phyloP scores from a whole-genome alignment of 2,113 vertebrate genomes.

The Antigone vipio region DNA sequence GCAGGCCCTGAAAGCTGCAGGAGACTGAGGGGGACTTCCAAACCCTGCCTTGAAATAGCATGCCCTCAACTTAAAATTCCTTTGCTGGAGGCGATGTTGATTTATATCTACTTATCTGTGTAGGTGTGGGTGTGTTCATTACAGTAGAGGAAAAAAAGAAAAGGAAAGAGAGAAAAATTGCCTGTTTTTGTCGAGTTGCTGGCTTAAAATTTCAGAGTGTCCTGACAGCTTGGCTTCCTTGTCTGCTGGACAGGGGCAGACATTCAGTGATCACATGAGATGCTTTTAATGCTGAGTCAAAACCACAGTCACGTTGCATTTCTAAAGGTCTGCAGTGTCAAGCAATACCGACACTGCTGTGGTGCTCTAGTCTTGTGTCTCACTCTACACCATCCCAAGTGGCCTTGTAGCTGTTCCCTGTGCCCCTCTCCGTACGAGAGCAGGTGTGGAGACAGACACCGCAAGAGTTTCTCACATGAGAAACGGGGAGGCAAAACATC shows the following conservation, averaged over 20 bases:
- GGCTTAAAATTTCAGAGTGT: neutral
- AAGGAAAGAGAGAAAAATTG: rapidly evolving
- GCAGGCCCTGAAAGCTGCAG: neutral
- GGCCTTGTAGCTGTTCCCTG: too few species aligned
- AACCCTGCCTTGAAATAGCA: neutral
- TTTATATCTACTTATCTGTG: neutral
- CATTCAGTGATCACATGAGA: rapidly evolving
- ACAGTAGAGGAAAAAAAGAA: neutral
- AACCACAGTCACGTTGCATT: rapidly evolving
- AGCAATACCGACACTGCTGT: rapidly evolving
- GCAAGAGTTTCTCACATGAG: rapidly evolving
- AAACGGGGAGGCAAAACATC: rapidly evolving
- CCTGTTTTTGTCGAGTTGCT: neutral
- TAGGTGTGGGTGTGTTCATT: neutral
- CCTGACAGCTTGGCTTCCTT: neutral
- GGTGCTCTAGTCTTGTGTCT: rapidly evolving
- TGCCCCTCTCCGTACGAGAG: rapidly evolving
- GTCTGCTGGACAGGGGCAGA: neutral
- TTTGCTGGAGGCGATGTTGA: rapidly evolving
- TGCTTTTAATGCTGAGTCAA: neutral
- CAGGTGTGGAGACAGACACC: too few species aligned
- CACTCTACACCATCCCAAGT: neutral
- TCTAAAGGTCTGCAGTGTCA: rapidly evolving
- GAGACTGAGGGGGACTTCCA: neutral
- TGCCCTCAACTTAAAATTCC: rapidly evolving